Evolutionary conservation across 2,797 vertebrate species (phyloP), one percentile per base, ranked within the genome.

Genomic region (Urophycis tenuis): DNA sequence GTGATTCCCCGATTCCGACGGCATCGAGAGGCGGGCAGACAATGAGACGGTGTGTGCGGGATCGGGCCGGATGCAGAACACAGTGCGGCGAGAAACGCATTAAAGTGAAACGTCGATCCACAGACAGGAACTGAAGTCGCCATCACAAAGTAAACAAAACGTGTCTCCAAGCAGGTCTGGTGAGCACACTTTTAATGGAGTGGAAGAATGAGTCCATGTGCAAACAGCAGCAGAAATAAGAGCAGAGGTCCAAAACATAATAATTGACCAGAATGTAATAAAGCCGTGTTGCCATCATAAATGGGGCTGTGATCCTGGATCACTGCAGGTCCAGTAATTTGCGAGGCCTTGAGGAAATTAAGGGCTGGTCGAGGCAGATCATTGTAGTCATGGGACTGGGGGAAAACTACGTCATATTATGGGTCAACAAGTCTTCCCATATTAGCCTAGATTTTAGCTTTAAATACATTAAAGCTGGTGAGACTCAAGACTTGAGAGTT

Each of bases 1-100:
- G 85, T 83, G 74, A 88, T 82, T 87, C 80, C 77, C 78, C 80
- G 81, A 79, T 83, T 83, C 75, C 83, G 84, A 85, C 82, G 39
- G 80, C 15, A 41, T 74, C 81, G 11, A 53, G 32, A 79, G 84
- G 77, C 76, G 76, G 77, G 83, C 74, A 82, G 64, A 82, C 75
- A 79, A 78, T 32, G 14, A 14, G 29, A 22, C 22, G 64, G 32
- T 34, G 12, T 34, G 12, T 49, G 22, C 25, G 74, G 15, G 45
- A 60, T 45, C 30, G 19, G 1, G 30, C 15, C n/a, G 19, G 73
- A 19, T 31, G 33, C 9, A 11, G 31, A 71, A 31, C 14, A 22
- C 8, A 74, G 25, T 25, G 33, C 31, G 64, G 73, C 14, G 22
- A 67, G 11, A 12, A 67, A 25, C 29, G 80, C 80, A 71, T 81